These are phyloP conservation scores for Orthonevra nobilis DNA, from an alignment of 2,888 invertebrate species.

Conservation along the genomic window DNA sequence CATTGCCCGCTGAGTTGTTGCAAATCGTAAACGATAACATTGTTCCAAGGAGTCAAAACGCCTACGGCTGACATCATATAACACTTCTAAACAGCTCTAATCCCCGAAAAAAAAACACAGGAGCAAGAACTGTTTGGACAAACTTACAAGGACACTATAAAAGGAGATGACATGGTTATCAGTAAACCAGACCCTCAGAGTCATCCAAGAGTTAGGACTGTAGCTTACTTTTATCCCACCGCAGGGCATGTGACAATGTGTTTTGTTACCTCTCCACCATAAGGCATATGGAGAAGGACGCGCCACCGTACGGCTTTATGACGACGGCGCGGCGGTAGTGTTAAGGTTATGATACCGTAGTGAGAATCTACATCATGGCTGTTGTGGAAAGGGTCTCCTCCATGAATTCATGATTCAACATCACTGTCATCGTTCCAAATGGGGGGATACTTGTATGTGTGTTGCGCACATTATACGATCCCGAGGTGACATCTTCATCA, in stretches of 20 bases:
- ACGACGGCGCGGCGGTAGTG: slow-evolving; percentile 37
- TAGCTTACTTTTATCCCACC: slow-evolving; percentile 63
- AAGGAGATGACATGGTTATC: slow-evolving; percentile 70
- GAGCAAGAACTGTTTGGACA: slow-evolving; percentile 26
- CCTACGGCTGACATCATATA: slow-evolving; percentile 44
- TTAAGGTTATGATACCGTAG: slow-evolving; percentile 66
- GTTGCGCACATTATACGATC: slow-evolving; percentile 27
- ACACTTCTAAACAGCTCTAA: slow-evolving; percentile 49
- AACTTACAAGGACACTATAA: slow-evolving; percentile 68
- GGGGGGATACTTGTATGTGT: not conserved
- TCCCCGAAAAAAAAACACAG: not conserved
- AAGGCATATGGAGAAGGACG: slow-evolving; percentile 27
- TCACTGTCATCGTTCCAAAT: slow-evolving; percentile 44
- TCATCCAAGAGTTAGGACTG: slow-evolving; percentile 32
- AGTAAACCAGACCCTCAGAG: slow-evolving; percentile 44
- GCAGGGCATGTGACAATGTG: slow-evolving; percentile 66
- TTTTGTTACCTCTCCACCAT: slow-evolving; percentile 52
- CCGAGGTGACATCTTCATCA: slow-evolving; percentile 61
- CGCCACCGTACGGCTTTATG: slow-evolving; percentile 36
- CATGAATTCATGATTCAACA: slow-evolving; percentile 66
- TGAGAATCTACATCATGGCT: slow-evolving; percentile 66
- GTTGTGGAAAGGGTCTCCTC: slow-evolving; percentile 17
- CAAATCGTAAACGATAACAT: slow-evolving; percentile 45
- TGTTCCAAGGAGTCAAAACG: not conserved
- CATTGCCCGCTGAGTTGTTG: too few species aligned